A percentile compares a stretch with the other conserved stretches of the same genome.
Conservation (phyloP, 2,113 vertebrate genomes). For the Sceloporus undulatus region DNA sequence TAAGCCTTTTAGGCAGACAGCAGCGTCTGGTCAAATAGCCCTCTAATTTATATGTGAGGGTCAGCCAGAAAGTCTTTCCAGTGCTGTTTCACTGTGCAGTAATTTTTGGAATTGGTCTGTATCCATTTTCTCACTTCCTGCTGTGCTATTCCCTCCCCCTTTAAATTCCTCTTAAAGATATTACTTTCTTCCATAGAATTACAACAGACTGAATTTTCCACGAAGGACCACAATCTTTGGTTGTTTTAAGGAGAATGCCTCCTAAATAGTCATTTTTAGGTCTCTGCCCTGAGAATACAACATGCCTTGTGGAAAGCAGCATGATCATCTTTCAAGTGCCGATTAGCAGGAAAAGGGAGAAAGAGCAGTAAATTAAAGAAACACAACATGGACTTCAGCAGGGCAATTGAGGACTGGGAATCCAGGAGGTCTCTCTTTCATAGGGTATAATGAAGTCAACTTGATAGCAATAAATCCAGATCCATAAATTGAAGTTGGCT, state of each 20-base stretch:
- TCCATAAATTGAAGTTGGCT: neutral
- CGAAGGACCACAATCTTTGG: neutral
- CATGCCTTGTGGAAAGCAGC: neutral
- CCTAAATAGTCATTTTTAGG: neutral
- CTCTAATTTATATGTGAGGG: neutral
- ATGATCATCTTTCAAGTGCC: neutral
- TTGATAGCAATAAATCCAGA: too few species aligned
- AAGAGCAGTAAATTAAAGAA: too few species aligned
- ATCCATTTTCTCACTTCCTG: neutral
- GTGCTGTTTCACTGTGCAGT: neutral
- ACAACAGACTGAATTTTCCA: neutral
- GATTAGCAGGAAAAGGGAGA: too few species aligned
- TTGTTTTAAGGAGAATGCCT: neutral
- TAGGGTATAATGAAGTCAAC: neutral
- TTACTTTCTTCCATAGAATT: neutral
- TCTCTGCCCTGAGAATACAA: neutral
- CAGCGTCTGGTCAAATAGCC: neutral
- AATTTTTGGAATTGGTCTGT: neutral
- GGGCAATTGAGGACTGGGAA: too few species aligned
- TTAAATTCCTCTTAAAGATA: neutral
- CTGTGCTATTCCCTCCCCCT: neutral
- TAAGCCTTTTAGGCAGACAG: neutral
- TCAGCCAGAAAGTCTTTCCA: constrained; percentile 18
- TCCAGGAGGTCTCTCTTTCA: too few species aligned
- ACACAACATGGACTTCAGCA: too few species aligned